Base-by-base conservation (phyloP, 2,888 invertebrate species). In the Herminia tarsipennalis region DNA sequence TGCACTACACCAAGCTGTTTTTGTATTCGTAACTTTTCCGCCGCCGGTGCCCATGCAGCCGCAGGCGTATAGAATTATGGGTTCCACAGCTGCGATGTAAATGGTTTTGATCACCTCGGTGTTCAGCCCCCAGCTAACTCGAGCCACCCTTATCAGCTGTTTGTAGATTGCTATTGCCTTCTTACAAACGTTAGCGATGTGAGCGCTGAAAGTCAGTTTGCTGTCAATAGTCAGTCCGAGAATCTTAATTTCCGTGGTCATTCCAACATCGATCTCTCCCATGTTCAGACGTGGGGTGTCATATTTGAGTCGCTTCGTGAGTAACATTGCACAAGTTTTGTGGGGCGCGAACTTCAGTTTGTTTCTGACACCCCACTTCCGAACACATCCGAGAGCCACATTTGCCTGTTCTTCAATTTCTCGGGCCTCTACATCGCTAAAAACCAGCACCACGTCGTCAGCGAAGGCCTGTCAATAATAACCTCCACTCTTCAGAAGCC, bases 371-470 rank as follows among this genome's bases (percentile, higher is more conserved):
- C 43, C 43, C 42, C 39, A 47, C n/a, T 21, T n/a, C 28, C 20
- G 48, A 16, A 38, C 48, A 42, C 13, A 12, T 1, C 10, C 42
- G 21, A 49, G 36, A 5, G 36, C 32, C 50, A 22, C 3, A 33
- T 46, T 2, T 49, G 56, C 2, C 52, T 52, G 0, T 48, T 24
- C 4, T 45, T 46, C 2, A 54, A 58, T 0, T 50, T 30, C 32
- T 6, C 0, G 14, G 0, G 32, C 20, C 3, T 5, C 6, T 3
- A 12, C 20, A 0, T 12, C 32, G 2, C 0, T 0, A 12, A 32
- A 32, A 1, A 32, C 2, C 1, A 32, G 20, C 2, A 32, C 32
- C 9, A 32, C 20, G 20, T 32, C 32, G 8, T 32, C 32, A 2
- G 32, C 28, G 12, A 28, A 28, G 1, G 28, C 28, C 14, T 28